Percentiles rank a stretch among this genome's conserved stretches.
Conservation (phyloP, 2,888 invertebrate genomes). For the Perithous albicinctus region DNA sequence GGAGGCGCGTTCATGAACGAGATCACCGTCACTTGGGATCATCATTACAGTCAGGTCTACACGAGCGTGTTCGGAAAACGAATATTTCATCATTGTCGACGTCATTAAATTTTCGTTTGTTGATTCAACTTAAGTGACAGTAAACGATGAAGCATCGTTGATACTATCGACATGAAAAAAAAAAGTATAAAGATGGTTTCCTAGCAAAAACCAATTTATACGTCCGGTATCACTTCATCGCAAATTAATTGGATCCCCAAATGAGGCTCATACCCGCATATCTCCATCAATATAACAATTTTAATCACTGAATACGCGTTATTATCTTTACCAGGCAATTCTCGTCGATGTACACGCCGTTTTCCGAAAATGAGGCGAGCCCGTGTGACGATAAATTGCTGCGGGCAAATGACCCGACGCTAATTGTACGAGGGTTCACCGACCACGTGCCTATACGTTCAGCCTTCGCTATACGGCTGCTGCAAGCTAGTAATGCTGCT, state of each 20-base stretch:
- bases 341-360: constrained; percentile 4
- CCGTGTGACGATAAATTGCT: constrained; percentile 43
- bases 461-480: constrained; percentile 1
- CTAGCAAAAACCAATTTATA: neutral
- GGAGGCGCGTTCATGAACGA: constrained; percentile 47
- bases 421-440: constrained; percentile 61
- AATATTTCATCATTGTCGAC: constrained; percentile 50
- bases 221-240: neutral
- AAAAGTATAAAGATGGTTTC: neutral
- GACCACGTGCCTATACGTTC: constrained; percentile 59
- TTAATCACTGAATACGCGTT: constrained; percentile 34
- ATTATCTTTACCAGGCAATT: neutral
- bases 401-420: constrained; percentile 58
- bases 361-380: constrained; percentile 36
- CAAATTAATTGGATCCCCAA: constrained; percentile 30
- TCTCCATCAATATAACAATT: constrained; percentile 20
- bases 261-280: constrained; percentile 12
- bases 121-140: neutral
- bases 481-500: constrained; percentile 29
- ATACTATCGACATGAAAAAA: neutral
- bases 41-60: constrained; percentile 25
- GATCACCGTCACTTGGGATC: constrained; percentile 50
- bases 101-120: constrained; percentile 9
- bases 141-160: neutral
- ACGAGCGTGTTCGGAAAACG: constrained; percentile 24